Conservation (phyloP, 37 sponge, comb jelly and placozoan genomes). For the Amphimedon queenslandica region DNA sequence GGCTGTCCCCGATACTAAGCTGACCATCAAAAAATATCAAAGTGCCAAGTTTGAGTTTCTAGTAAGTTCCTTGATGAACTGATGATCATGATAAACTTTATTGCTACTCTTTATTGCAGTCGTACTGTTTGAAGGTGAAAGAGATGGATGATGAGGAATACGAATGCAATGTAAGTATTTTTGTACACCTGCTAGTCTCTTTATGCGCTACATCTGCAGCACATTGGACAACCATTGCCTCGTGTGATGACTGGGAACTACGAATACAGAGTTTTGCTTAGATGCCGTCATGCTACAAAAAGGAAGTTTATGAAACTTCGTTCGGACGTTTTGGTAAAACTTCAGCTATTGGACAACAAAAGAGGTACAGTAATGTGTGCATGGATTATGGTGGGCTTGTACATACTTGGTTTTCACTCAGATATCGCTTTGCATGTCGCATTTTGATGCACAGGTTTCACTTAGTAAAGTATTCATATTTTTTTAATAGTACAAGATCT, state of each 20-base stretch:
- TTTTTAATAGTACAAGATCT: slow-evolving; percentile 83
- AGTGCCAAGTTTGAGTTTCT: slow-evolving; percentile 93
- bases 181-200: background rate
- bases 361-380: too few species aligned
- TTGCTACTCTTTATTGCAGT: slow-evolving; percentile 23
- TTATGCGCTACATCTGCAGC: slow-evolving; percentile 20
- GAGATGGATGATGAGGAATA: slow-evolving; percentile 98
- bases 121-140: slow-evolving; percentile 95
- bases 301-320: slow-evolving; percentile 68
- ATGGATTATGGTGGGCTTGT: too few species aligned
- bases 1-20: slow-evolving; percentile 92
- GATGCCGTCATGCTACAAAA: slow-evolving; percentile 78
- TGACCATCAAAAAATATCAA: slow-evolving; percentile 92
- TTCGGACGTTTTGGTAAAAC: slow-evolving; percentile 75
- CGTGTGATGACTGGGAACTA: slow-evolving; percentile 82
- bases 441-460: too few species aligned
- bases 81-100: background rate
- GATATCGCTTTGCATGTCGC: too few species aligned
- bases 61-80: slow-evolving; percentile 32
- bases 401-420: too few species aligned
- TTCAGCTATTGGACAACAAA: slow-evolving; percentile 86
- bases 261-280: slow-evolving; percentile 79
- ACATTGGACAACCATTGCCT: slow-evolving; percentile 68
- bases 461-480: too few species aligned
- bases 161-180: slow-evolving; percentile 65